A percentile compares a stretch with the other conserved stretches of the same genome.
These are phyloP conservation scores for Hirtodrosophila cameraria DNA, from an alignment of 2,888 invertebrate genomes.

Conservation along the genomic window DNA sequence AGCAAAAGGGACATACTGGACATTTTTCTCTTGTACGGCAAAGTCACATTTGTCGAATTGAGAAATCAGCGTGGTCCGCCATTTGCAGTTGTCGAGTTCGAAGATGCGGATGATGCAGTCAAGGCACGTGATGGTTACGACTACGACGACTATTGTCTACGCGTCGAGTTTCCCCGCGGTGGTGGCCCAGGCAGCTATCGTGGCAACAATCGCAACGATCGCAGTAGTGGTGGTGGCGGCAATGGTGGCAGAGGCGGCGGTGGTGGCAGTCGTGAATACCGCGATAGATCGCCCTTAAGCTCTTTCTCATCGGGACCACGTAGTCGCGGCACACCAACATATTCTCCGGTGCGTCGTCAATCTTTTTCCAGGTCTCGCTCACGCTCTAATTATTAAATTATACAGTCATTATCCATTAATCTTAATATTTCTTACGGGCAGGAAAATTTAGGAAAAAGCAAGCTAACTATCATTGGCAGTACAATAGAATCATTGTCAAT, in stretches of 20 bases:
- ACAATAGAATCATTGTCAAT: slow-evolving; percentile 16
- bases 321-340: slow-evolving; percentile 95
- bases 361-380: slow-evolving; percentile 92
- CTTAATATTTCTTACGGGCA: slow-evolving; percentile 75
- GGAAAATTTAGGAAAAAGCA: slow-evolving; percentile 72
- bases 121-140: slow-evolving; percentile 98
- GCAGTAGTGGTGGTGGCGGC: slow-evolving; percentile 89
- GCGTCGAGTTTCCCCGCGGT: slow-evolving; percentile 99
- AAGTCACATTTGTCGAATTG: slow-evolving; percentile 98
- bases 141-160: slow-evolving; percentile 97
- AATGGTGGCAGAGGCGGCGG: slow-evolving; percentile 93
- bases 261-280: slow-evolving; percentile 86
- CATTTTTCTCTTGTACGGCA: slow-evolving; percentile 98
- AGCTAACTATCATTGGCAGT: slow-evolving; percentile 34
- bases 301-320: slow-evolving; percentile 90
- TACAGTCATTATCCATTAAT: slow-evolving; percentile 71
- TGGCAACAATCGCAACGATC: slow-evolving; percentile 86
- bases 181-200: slow-evolving; percentile 89
- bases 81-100: slow-evolving; percentile 99
- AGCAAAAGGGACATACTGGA: slow-evolving; percentile 99
- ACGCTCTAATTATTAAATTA: slow-evolving; percentile 85
- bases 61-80: slow-evolving; percentile 99
- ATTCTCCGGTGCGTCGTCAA: slow-evolving; percentile 93
- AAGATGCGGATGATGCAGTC: slow-evolving; percentile 99
- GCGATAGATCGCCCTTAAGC: slow-evolving; percentile 88